Evolutionary conservation across 2,888 invertebrate species (phyloP).

Genomic region (Mesorhabditis spiculigera): DNA sequence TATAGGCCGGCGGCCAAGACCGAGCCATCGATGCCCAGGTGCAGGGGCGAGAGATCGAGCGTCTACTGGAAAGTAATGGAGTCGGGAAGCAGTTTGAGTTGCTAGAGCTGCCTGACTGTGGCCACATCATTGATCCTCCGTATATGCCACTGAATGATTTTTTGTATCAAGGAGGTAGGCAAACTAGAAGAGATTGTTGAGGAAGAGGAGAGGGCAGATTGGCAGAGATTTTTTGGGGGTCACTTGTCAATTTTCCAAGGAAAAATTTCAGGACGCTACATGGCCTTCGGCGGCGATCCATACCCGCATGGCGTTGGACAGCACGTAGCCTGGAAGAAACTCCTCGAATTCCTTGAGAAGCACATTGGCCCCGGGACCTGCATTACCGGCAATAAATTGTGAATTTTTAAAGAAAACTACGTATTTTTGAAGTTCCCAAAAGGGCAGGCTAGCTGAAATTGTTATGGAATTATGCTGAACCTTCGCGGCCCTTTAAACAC

Average conservation of each 20-base stretch:
- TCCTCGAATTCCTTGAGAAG: not conserved
- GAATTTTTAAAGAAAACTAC: too few species aligned
- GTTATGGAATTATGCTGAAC: too few species aligned
- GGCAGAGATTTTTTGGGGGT: too few species aligned
- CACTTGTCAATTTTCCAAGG: not conserved
- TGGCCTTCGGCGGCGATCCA: not conserved
- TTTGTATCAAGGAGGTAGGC: not conserved
- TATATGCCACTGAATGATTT: not conserved
- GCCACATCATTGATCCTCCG: conserved; percentile 2
- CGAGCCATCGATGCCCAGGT: not conserved
- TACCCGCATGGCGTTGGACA: not conserved
- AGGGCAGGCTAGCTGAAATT: too few species aligned
- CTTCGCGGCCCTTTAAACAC: too few species aligned
- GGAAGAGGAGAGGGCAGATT: too few species aligned
- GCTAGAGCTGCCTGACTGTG: conserved; percentile 4
- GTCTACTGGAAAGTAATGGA: not conserved
- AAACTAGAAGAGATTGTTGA: too few species aligned
- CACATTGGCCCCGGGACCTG: too few species aligned
- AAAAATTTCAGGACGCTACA: not conserved
- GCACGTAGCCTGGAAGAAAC: not conserved
- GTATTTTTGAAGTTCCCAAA: too few species aligned
- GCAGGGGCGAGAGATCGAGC: not conserved
- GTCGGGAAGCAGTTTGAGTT: not conserved
- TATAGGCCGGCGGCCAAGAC: not conserved
- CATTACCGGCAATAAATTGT: too few species aligned